A percentile compares a stretch with the other conserved stretches of the same genome.
Evolutionary conservation across 2,113 vertebrate species (phyloP).

Genomic region (Stomatorhinus ivindoensis): DNA sequence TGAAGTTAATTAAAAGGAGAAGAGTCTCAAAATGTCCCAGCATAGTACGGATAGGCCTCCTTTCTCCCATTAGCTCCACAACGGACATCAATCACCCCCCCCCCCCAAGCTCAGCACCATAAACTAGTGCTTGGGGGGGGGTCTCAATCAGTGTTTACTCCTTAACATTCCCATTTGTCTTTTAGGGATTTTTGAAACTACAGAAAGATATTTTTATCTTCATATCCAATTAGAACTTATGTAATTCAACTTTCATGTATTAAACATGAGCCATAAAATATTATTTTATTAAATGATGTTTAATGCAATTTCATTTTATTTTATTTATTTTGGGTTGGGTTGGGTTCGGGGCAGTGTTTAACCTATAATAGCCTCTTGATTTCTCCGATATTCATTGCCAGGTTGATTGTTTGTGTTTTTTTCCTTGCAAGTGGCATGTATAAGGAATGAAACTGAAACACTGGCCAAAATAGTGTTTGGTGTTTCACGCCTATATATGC

Average conservation of each 20-base stretch:
- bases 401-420: conserved; percentile 10
- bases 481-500: background rate
- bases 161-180: conserved; percentile 28
- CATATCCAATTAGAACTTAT: conserved; percentile 62
- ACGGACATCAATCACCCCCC: background rate
- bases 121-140: background rate
- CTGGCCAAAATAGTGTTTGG: background rate
- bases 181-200: conserved; percentile 33
- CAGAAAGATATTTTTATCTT: conserved; percentile 41
- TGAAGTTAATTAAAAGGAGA: conserved; percentile 75
- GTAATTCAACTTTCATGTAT: conserved; percentile 53
- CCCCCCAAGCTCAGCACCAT: background rate
- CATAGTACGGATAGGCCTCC: conserved; percentile 15
- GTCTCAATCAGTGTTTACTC: background rate
- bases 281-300: conserved; percentile 63
- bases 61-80: background rate
- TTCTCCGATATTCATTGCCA: conserved; percentile 34
- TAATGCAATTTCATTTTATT: conserved; percentile 47
- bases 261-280: conserved; percentile 58
- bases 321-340: conserved; percentile 18
- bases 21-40: conserved; percentile 57
- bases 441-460: background rate
- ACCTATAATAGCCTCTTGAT: conserved; percentile 28
- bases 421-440: background rate
- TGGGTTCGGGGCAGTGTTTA: conserved; percentile 43